Evolutionary conservation across 2,888 invertebrate genomes (phyloP).

Genomic region (Gymnoscelis rufifasciata): DNA sequence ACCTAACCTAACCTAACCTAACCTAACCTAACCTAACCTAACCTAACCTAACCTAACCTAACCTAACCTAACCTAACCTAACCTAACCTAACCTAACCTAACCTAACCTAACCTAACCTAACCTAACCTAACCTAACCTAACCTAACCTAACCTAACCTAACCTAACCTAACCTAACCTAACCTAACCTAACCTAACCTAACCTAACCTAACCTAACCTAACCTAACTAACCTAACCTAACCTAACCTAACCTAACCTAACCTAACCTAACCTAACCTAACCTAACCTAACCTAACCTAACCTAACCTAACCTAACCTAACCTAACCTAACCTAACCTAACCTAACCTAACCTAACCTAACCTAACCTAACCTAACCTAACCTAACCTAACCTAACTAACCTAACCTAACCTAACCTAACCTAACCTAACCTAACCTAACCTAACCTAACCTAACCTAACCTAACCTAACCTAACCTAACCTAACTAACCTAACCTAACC

Average conservation of each 20-base stretch:
- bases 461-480: conserved; percentile 16
- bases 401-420: conserved; percentile 17
- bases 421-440: conserved; percentile 12
- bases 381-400: too few relatives aligned
- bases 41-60: conserved; percentile 27
- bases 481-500: conserved; percentile 18
- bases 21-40: conserved; percentile 29
- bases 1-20: conserved; percentile 23
- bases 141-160: conserved; percentile 34
- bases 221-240: conserved; percentile 22
- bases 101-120: conserved; percentile 22
- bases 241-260: conserved; percentile 17
- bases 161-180: conserved; percentile 37
- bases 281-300: conserved; percentile 17
- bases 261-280: conserved; percentile 16
- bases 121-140: conserved; percentile 35
- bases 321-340: conserved; percentile 22
- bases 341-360: conserved; percentile 21
- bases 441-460: conserved; percentile 10
- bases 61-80: conserved; percentile 24
- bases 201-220: conserved; percentile 29
- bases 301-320: conserved; percentile 17
- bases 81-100: conserved; percentile 25
- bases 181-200: conserved; percentile 30
- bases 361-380: conserved; percentile 16